Conservation (phyloP, 53 echinoderm and acorn worm genomes). For the Patiria pectinifera region DNA sequence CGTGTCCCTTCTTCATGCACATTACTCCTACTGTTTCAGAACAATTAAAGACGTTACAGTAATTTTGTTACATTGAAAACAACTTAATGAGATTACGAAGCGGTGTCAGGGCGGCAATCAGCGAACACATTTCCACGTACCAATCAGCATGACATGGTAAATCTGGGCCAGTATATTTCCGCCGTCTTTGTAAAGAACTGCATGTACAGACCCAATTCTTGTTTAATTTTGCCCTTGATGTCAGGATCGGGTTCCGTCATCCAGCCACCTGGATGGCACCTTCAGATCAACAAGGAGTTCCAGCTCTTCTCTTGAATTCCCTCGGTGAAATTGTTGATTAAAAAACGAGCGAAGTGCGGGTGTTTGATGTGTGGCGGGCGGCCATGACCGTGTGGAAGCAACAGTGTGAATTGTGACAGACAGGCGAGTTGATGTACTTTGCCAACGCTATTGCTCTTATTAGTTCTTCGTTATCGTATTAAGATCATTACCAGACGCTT, state of each 20-base stretch:
- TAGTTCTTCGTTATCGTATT: too few species aligned
- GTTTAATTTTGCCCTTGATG: neutral
- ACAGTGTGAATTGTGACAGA: neutral
- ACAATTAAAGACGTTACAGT: neutral
- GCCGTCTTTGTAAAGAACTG: neutral
- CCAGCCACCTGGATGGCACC: conserved; percentile 26
- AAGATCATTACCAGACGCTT: too few species aligned
- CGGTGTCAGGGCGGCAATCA: neutral
- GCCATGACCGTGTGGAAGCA: neutral
- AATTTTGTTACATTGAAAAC: neutral
- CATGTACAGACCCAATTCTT: neutral
- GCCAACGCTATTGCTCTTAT: too few species aligned
- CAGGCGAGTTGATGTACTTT: too few species aligned
- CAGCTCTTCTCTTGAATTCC: neutral
- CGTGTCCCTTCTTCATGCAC: too few species aligned
- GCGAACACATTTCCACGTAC: neutral
- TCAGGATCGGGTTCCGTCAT: neutral
- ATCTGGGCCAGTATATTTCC: neutral
- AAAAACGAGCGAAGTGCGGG: neutral
- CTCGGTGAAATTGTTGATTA: neutral
- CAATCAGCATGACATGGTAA: neutral
- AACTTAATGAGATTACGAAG: neutral
- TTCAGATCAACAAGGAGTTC: neutral
- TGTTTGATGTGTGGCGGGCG: neutral
- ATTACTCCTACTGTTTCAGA: too few species aligned